Percentiles rank a stretch among this genome's conserved stretches.
Evolutionary conservation across 2,113 vertebrate genomes (phyloP).

Genomic region (Plecturocebus donacophilus): DNA sequence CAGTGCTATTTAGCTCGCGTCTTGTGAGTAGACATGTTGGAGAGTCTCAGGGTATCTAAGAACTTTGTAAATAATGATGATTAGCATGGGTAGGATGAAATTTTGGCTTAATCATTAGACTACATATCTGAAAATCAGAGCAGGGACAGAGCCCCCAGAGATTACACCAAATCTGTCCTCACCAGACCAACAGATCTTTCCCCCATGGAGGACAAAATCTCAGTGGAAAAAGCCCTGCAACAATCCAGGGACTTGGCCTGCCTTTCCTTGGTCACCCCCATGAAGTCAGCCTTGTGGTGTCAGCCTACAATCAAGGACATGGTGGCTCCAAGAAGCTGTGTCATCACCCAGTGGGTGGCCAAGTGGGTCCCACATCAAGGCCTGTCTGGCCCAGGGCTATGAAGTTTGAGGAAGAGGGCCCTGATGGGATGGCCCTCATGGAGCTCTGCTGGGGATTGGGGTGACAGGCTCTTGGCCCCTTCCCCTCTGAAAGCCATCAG

Average conservation of each 20-base stretch:
- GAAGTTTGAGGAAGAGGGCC: rapidly evolving
- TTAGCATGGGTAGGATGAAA: background rate
- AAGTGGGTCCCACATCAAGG: background rate
- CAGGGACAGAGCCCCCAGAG: background rate
- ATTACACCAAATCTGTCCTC: background rate
- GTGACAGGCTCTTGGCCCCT: background rate
- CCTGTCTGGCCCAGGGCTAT: background rate
- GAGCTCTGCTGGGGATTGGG: background rate
- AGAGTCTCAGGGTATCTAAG: background rate
- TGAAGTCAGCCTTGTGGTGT: background rate
- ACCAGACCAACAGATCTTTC: background rate
- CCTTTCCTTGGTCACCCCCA: background rate
- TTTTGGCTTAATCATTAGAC: background rate
- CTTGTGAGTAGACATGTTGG: background rate
- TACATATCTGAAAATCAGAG: background rate
- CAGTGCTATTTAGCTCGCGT: background rate
- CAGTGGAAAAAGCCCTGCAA: background rate
- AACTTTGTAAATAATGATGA: background rate
- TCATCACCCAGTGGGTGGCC: background rate
- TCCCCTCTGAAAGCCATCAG: background rate
- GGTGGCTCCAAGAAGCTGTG: background rate
- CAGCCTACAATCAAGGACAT: background rate
- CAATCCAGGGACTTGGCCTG: background rate
- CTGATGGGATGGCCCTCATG: rapidly evolving
- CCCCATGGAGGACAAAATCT: background rate